A percentile compares a stretch with the other conserved stretches of the same genome.
These are phyloP conservation scores for Stramonita haemastoma DNA, from an alignment of 2,888 invertebrate genomes.

Conservation along the genomic window DNA sequence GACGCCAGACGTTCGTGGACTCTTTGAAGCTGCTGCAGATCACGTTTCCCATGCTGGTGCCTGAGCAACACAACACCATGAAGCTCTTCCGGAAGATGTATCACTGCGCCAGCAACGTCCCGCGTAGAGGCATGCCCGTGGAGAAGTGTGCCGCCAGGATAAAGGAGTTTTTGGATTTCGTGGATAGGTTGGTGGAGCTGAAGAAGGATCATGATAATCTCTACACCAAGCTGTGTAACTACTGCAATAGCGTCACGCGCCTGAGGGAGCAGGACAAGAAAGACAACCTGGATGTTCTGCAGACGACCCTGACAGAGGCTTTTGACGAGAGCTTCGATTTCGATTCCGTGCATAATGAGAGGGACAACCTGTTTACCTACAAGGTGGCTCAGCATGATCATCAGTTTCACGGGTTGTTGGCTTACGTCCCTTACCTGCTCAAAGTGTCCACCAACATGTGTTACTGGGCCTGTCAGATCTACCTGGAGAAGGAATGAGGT, in stretches of 20 bases:
- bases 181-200: constrained; percentile 61
- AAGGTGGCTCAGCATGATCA: constrained; percentile 66
- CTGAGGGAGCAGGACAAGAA: constrained; percentile 67
- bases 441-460: constrained; percentile 62
- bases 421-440: constrained; percentile 69
- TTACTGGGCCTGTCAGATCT: constrained; percentile 63
- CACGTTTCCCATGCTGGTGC: constrained; percentile 50
- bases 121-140: constrained; percentile 61
- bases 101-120: constrained; percentile 58
- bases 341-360: constrained; percentile 63
- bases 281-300: constrained; percentile 64
- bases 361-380: constrained; percentile 71
- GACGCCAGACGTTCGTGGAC: constrained; percentile 65
- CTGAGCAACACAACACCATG: constrained; percentile 40
- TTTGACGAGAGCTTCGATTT: constrained; percentile 67
- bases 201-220: constrained; percentile 64
- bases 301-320: constrained; percentile 56
- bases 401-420: constrained; percentile 66
- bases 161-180: constrained; percentile 65
- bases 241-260: constrained; percentile 62
- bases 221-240: constrained; percentile 60
- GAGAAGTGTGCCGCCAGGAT: constrained; percentile 59
- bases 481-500: constrained; percentile 63
- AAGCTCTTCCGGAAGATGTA: constrained; percentile 49
- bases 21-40: constrained; percentile 62